phyloP scores from a whole-genome alignment of 2,797 vertebrate species.

The Spheniscus humboldti region DNA sequence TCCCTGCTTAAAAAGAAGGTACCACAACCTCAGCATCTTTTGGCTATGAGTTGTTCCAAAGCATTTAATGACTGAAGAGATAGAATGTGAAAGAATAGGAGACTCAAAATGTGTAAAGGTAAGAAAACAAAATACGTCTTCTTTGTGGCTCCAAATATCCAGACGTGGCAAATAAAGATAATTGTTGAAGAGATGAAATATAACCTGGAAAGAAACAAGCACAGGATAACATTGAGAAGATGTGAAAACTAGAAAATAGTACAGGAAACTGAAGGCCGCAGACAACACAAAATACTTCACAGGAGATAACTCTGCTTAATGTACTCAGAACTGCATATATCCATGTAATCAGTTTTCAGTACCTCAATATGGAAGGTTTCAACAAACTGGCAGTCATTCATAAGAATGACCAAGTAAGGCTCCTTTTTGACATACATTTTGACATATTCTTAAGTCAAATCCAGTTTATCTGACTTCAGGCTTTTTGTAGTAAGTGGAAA shows the following conservation, averaged over 20 bases:
- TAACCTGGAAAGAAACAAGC: not conserved
- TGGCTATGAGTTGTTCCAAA: rapidly evolving
- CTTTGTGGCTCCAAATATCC: not conserved
- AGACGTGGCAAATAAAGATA: not conserved
- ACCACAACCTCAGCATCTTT: not conserved
- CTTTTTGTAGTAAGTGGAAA: not conserved
- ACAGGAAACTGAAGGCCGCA: not conserved
- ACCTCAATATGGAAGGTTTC: not conserved
- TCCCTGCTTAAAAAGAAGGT: not conserved
- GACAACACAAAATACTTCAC: not conserved
- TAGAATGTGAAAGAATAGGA: not conserved
- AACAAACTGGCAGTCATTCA: not conserved
- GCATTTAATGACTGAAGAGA: not conserved
- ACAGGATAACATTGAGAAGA: not conserved
- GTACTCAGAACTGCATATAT: not conserved
- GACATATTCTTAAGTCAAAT: not conserved
- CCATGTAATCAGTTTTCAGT: not conserved
- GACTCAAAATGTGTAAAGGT: not conserved
- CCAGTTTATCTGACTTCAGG: not conserved
- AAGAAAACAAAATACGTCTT: not conserved
- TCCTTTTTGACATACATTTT: not conserved
- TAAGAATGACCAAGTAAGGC: not conserved
- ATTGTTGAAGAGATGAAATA: not conserved
- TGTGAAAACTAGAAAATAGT: not conserved
- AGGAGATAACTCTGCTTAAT: not conserved